These are phyloP conservation scores for Cynocephalus volans DNA, from an alignment of 2,113 vertebrate species.

Conservation along the genomic window DNA sequence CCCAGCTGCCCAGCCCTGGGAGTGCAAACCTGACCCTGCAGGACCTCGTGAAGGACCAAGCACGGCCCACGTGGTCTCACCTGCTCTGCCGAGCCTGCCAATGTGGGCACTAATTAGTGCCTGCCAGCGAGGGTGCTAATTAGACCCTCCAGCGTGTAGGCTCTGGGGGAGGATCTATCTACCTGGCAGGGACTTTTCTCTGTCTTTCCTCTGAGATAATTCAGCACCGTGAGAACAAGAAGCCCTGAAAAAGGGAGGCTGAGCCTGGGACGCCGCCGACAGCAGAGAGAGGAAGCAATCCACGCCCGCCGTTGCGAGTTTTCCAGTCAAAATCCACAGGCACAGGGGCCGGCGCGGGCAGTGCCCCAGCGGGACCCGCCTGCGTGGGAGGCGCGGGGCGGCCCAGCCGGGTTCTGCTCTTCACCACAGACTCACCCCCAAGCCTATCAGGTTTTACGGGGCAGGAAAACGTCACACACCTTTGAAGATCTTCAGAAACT, in stretches of 20 bases:
- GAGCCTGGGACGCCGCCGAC: not conserved
- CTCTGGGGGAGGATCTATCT: not conserved
- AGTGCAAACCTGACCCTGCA: not conserved
- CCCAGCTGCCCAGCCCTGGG: not conserved
- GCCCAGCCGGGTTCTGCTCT: not conserved
- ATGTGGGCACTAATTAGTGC: not conserved
- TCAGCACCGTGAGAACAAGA: not conserved
- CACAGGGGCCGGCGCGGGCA: not conserved
- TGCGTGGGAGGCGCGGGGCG: not conserved
- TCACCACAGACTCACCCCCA: not conserved
- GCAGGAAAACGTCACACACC: no score
- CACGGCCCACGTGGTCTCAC: not conserved
- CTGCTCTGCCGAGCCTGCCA: constrained; percentile 1
- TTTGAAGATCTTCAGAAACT: not conserved
- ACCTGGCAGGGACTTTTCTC: not conserved
- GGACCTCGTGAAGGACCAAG: not conserved
- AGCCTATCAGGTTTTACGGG: no score
- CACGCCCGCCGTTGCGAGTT: not conserved
- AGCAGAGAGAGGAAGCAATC: not conserved
- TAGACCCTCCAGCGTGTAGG: not conserved
- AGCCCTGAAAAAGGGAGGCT: not conserved
- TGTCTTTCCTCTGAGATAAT: not conserved
- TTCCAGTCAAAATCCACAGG: not conserved
- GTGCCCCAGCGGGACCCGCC: no score
- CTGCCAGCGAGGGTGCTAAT: constrained; percentile 23